Base-by-base conservation (phyloP, 2,113 vertebrate genomes). In the Xenopus laevis region DNA sequence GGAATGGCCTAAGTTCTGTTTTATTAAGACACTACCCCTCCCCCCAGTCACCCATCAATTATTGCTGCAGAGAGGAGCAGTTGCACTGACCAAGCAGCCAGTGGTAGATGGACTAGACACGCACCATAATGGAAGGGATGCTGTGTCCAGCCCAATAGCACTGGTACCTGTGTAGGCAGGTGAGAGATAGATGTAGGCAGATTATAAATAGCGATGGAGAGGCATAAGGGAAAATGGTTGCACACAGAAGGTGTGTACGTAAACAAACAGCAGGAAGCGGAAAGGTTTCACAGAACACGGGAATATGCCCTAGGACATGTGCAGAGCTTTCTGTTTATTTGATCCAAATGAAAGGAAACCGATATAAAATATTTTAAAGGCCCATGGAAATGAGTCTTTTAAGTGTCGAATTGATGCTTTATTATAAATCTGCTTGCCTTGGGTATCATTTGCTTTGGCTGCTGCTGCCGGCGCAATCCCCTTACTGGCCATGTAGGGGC, bases 61-160 rank as follows among this genome's bases (percentile, higher is more conserved):
- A 5, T 9, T 58, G 55, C 55, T 58, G 17, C 55, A 18, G 55
- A 18, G 55, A 58, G 15, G 55, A 16, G 15, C 16, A 58, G 18
- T 18, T 20, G 55, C 10, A 58, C 9, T 58, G 9, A 7, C 47
- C 15, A 50, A 13, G 5, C 12, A 50, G 47, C 12, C 11, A 50
- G 11, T 50, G 4, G 8, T 18, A 44, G 50, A 75, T 75, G 65
- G 65, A 69, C 73, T 68, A 62, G 45, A 47, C 27, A 55, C 63
- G 46, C 57, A 68, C 58, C 73, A 75, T 68, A 63, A 75, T 75
- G 73, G 73, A 68, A 68, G 65, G 73, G 68, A 17, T 62, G 44
- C 16, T 18, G 65, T 44, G 59, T 46, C 30, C 30, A 33, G 30
- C 6, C 30, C 30, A 33, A 6, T 33, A 33, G 30, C 3, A 33